Evolutionary conservation across 2,888 invertebrate genomes (phyloP).

Genomic region (Sphinx pinastri): DNA sequence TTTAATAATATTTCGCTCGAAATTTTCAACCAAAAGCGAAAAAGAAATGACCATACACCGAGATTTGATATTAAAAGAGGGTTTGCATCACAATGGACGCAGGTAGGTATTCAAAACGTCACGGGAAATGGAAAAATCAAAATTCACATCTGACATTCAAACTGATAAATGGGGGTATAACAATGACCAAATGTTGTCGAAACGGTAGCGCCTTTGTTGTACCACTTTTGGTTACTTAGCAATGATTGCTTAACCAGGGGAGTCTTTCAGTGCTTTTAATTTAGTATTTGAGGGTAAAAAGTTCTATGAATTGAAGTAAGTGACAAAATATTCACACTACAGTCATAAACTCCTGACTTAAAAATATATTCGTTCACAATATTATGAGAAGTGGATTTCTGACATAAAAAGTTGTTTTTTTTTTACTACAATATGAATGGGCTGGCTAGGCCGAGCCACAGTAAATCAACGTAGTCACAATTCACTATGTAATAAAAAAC

Average conservation of each 20-base stretch:
- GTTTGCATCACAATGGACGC: slow-evolving; percentile 58
- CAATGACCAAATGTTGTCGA: slow-evolving; percentile 23
- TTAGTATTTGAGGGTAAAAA: no score
- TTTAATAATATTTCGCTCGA: not conserved
- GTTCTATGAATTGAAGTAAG: no score
- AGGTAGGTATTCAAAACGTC: slow-evolving; percentile 62
- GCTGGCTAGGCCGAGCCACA: no score
- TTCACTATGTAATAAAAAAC: no score
- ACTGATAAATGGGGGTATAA: slow-evolving; percentile 50
- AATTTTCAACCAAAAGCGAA: slow-evolving; percentile 28
- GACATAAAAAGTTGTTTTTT: no score
- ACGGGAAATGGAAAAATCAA: slow-evolving; percentile 78
- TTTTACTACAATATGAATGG: no score
- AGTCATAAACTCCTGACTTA: no score
- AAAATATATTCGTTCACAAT: no score
- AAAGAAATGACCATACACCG: slow-evolving; percentile 52
- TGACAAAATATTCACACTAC: no score
- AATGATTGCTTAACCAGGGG: slow-evolving; percentile 29
- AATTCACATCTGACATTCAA: slow-evolving; percentile 64
- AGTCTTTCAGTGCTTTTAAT: not conserved
- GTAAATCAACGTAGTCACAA: no score
- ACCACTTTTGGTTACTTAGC: slow-evolving; percentile 24
- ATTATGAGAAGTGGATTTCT: no score
- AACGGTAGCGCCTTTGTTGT: slow-evolving; percentile 13
- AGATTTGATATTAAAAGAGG: slow-evolving; percentile 66